phyloP scores from a whole-genome alignment of 1,140 invertebrate genomes.

The Orchesella cincta region DNA sequence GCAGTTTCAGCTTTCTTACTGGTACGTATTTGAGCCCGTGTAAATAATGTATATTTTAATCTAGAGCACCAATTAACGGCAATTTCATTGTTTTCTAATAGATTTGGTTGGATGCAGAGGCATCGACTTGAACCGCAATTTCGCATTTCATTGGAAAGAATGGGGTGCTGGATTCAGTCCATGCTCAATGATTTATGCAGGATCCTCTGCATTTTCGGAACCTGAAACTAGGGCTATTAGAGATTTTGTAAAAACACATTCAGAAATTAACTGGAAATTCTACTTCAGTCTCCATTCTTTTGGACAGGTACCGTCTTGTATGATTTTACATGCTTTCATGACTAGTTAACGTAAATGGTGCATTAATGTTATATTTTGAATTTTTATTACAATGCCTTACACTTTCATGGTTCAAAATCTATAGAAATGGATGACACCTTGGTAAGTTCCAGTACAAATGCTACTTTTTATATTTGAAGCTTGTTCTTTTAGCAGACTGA shows the following conservation, averaged over 20 bases:
- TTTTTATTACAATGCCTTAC: neutral
- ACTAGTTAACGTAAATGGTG: neutral
- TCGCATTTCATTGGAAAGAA: slow-evolving; percentile 68
- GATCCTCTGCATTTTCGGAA: slow-evolving; percentile 75
- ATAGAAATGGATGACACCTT: slow-evolving; percentile 46
- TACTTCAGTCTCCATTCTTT: slow-evolving; percentile 32
- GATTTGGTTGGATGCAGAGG: slow-evolving; percentile 50
- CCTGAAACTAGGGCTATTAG: slow-evolving; percentile 72
- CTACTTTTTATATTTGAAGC: no score
- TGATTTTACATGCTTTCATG: neutral
- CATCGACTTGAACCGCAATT: slow-evolving; percentile 72
- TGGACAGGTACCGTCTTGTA: slow-evolving; percentile 11
- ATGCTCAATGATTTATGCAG: slow-evolving; percentile 78
- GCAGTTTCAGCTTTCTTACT: slow-evolving; percentile 29
- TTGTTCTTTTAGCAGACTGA: no score
- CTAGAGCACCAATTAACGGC: neutral
- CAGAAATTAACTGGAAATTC: slow-evolving; percentile 32
- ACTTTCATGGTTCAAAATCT: neutral
- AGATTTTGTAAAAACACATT: slow-evolving; percentile 59
- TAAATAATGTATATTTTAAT: neutral
- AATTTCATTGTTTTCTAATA: slow-evolving; percentile 42
- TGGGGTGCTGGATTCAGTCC: slow-evolving; percentile 63
- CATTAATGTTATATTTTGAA: neutral
- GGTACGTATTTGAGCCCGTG: slow-evolving; percentile 44
- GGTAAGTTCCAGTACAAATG: no score